These are phyloP conservation scores for Drosophila merina DNA, from an alignment of 2,888 invertebrate species.

Conservation along the genomic window DNA sequence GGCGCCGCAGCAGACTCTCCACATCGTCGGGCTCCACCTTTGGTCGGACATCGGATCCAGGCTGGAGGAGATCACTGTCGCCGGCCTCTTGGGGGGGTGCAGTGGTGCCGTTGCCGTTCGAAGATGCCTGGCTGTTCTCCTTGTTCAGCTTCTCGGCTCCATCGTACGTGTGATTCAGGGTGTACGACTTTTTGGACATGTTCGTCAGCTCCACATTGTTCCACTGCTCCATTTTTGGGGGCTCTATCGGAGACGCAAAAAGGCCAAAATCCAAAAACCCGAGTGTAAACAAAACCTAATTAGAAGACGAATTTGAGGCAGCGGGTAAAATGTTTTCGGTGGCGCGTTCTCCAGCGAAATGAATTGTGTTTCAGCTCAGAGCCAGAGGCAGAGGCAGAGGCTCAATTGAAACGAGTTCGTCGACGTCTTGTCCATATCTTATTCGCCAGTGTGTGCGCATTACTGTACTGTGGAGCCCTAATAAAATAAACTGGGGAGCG, in stretches of 20 bases:
- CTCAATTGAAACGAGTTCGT: slow-evolving; percentile 74
- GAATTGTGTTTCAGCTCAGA: slow-evolving; percentile 62
- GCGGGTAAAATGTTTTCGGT: slow-evolving; percentile 52
- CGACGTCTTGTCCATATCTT: slow-evolving; percentile 67
- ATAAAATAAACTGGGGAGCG: background rate
- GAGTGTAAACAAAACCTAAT: slow-evolving; percentile 44
- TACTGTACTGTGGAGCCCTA: slow-evolving; percentile 12
- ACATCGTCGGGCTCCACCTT: slow-evolving; percentile 76
- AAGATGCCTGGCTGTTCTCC: slow-evolving; percentile 32
- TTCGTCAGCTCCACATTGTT: slow-evolving; percentile 80
- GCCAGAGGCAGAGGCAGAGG: slow-evolving; percentile 11
- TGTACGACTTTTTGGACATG: slow-evolving; percentile 82
- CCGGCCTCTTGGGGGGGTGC: slow-evolving; percentile 11
- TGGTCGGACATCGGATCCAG: slow-evolving; percentile 82
- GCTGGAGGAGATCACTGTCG: slow-evolving; percentile 69
- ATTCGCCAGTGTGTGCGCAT: slow-evolving; percentile 12
- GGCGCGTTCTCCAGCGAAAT: slow-evolving; percentile 59
- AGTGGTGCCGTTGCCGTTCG: slow-evolving; percentile 32
- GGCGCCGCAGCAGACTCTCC: slow-evolving; percentile 78
- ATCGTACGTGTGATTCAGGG: slow-evolving; percentile 80
- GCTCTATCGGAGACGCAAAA: slow-evolving; percentile 34
- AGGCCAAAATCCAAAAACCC: slow-evolving; percentile 21
- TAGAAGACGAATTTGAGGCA: slow-evolving; percentile 49
- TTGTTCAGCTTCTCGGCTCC: slow-evolving; percentile 51
- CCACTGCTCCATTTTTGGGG: slow-evolving; percentile 75